A percentile compares a stretch with the other conserved stretches of the same genome.
phyloP scores from a whole-genome alignment of 2,797 vertebrate genomes.

The Allobates femoralis region DNA sequence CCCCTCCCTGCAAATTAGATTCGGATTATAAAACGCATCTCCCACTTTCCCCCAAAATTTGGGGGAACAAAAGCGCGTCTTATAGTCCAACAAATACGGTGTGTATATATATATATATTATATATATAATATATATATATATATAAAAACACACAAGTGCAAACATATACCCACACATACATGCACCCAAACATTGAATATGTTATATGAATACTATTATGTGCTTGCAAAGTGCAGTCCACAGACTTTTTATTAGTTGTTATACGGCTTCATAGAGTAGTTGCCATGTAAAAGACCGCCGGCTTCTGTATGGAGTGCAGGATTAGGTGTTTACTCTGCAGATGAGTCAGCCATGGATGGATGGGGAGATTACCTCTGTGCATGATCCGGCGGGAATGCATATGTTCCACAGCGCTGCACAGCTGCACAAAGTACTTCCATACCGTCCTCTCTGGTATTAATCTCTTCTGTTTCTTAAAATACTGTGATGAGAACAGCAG shows the following conservation, averaged over 20 bases:
- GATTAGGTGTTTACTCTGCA: slow-evolving; percentile 22
- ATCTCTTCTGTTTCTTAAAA: slow-evolving; percentile 87
- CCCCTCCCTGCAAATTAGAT: no score
- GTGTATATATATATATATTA: no score
- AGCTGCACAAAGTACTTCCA: slow-evolving; percentile 90
- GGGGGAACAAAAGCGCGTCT: no score
- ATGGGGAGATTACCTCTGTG: slow-evolving; percentile 79
- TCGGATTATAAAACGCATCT: no score
- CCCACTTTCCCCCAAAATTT: no score
- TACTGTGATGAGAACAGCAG: slow-evolving; percentile 74
- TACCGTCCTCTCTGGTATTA: slow-evolving; percentile 86
- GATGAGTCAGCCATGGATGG: slow-evolving; percentile 7
- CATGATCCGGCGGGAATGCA: slow-evolving; percentile 89
- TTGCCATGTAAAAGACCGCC: neutral
- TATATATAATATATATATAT: neutral
- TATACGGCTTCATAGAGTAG: neutral
- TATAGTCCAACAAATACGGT: no score
- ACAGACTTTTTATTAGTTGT: neutral
- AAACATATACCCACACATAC: no score
- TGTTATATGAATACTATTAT: no score
- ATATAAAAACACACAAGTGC: no score
- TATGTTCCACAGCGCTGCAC: slow-evolving; percentile 88
- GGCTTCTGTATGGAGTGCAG: slow-evolving; percentile 15
- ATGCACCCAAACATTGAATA: no score
- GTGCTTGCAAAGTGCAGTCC: no score